Evolutionary conservation across 2,797 vertebrate genomes (phyloP), one percentile per base, ranked within the genome.

Genomic region (Syndactyla subalaris): DNA sequence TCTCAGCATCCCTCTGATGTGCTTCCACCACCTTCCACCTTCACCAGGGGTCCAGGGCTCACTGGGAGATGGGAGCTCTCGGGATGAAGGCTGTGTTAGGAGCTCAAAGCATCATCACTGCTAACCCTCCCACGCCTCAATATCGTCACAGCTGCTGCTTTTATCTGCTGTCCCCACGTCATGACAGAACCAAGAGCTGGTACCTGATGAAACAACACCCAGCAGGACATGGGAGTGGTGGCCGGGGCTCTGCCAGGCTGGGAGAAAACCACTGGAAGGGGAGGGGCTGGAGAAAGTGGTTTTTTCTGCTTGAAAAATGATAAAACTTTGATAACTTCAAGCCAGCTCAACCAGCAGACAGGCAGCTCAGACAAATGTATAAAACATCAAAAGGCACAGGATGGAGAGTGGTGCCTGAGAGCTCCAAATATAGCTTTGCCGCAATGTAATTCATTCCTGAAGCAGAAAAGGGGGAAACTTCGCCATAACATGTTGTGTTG

Each of bases 341-440:
- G 89, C 43, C 68, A 75, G 79, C 87, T 90, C 67, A 26, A 92
- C 20, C 3, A 3, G 76, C 81, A 94, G 95, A 83, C 90, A 92
- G 96, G 86, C 92, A 83, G 93, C 97, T 92, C 93, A 96, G 88
- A 61, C 59, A 61, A 91, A 97, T 96, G 79, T 95, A 97, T 98
- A 97, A 98, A 97, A 98, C 97, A 98, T 98, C 98, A 98, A 97
- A 98, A 96, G 93, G 57, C 61, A 16, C 3, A 26, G 85, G 71
- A 57, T 43, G 74, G 87, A 65, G 87, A 90, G 57, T 63, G 2
- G 82, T 43, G 68, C 78, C 18, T 12, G 92, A 14, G 81, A 70
- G 93, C 89, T 96, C 93, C 93, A 91, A 90, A 95, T 85, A 79
- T 62, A 95, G 94, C 65, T 85, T 80, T 49, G 29, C 94, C 9